Percentiles rank a stretch among this genome's conserved stretches.
Conservation (phyloP, 2,113 vertebrate genomes). For the Meles meles region DNA sequence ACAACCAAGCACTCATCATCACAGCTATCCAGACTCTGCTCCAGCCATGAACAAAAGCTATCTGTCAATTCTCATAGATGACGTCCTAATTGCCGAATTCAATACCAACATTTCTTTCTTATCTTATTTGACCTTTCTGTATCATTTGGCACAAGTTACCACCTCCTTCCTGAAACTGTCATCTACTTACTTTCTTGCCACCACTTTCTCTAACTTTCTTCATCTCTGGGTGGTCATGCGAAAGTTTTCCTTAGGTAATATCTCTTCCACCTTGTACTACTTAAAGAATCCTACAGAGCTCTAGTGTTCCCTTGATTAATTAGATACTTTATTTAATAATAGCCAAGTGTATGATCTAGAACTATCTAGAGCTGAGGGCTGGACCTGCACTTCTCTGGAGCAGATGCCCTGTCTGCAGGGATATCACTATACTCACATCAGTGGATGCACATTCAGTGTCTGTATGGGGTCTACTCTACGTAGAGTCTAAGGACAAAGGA, state of each 20-base stretch:
- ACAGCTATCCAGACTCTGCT: neutral
- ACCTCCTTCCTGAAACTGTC: neutral
- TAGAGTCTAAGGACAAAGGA: neutral
- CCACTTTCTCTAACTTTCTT: neutral
- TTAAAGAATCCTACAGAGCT: neutral
- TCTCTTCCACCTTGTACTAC: neutral
- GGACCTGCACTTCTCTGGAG: neutral
- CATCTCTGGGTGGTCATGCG: neutral
- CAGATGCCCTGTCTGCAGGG: neutral
- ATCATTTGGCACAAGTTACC: neutral
- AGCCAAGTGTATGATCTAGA: neutral
- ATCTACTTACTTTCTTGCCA: neutral
- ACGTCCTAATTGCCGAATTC: neutral
- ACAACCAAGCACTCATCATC: neutral
- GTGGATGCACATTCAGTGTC: neutral
- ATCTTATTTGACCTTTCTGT: neutral
- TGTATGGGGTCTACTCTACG: neutral
- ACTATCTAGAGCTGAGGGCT: neutral
- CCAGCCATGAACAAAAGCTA: neutral
- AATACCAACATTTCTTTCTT: neutral
- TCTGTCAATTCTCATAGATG: constrained; percentile 1
- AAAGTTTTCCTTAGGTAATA: neutral
- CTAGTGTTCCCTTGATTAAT: neutral
- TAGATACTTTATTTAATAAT: neutral
- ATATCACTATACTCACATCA: neutral